These are phyloP conservation scores for Ictinia mississippiensis DNA, from an alignment of 2,797 vertebrate species.

Conservation along the genomic window DNA sequence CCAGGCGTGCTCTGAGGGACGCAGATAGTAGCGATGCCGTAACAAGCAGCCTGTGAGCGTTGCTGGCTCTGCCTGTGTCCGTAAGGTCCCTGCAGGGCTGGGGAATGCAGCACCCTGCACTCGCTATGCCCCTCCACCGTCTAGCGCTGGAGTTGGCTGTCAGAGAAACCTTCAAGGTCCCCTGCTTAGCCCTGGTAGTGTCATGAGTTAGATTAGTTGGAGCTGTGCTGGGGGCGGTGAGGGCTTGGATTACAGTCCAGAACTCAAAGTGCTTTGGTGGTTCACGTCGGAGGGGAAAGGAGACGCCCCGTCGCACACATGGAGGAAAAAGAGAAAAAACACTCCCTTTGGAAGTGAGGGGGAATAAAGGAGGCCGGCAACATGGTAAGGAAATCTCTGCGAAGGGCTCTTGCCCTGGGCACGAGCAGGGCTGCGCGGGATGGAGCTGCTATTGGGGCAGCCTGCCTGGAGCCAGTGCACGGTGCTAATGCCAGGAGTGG, in stretches of 20 bases:
- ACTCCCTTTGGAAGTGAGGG: slow-evolving; percentile 20
- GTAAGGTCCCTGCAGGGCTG: not conserved
- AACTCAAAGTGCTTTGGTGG: slow-evolving; percentile 54
- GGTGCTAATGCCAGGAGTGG: not conserved
- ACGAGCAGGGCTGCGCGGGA: not conserved
- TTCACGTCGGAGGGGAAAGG: slow-evolving; percentile 44
- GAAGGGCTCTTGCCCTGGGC: not conserved
- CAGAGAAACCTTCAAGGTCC: slow-evolving; percentile 69
- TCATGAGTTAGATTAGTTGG: slow-evolving; percentile 72
- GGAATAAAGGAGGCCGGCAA: slow-evolving; percentile 10
- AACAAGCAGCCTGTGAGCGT: not conserved
- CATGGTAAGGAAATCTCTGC: slow-evolving; percentile 53
- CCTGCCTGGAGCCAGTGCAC: not conserved
- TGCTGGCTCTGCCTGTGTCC: not conserved
- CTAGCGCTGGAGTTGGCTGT: slow-evolving; percentile 58
- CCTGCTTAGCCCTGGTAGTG: slow-evolving; percentile 56
- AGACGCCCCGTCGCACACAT: slow-evolving; percentile 45
- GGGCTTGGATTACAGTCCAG: slow-evolving; percentile 68
- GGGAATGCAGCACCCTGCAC: not conserved
- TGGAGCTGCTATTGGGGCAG: not conserved
- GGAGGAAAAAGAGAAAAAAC: slow-evolving; percentile 64
- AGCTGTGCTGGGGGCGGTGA: slow-evolving; percentile 65
- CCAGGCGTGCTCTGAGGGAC: not conserved
- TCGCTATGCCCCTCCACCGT: not conserved
- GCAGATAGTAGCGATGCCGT: not conserved